A percentile compares a stretch with the other conserved stretches of the same genome.
Conservation (phyloP, 2,797 vertebrate species). For the Scolopax rusticola region DNA sequence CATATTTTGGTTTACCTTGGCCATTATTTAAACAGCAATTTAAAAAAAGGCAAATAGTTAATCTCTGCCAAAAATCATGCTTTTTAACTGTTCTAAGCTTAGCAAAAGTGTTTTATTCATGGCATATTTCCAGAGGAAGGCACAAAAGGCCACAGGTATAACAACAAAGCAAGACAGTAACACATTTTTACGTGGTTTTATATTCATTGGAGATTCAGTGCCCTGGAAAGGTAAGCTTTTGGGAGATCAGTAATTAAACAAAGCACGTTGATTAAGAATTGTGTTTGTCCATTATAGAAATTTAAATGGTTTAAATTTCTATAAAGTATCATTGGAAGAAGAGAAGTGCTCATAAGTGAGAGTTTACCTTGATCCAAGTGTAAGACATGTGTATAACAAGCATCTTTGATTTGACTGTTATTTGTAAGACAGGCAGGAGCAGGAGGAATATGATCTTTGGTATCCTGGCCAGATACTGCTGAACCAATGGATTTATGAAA, state of each 20-base stretch:
- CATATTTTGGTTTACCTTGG: not conserved
- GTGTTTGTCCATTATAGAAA: not conserved
- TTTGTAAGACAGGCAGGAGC: not conserved
- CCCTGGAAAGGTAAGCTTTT: not conserved
- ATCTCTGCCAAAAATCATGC: not conserved
- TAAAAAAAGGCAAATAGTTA: fast-evolving
- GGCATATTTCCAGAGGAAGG: not conserved
- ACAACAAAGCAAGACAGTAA: not conserved
- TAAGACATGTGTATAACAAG: not conserved
- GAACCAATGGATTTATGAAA: not conserved
- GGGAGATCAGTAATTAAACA: not conserved
- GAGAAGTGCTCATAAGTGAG: not conserved
- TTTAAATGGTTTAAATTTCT: not conserved
- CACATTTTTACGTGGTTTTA: not conserved
- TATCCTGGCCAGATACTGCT: not conserved
- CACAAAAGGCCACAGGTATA: not conserved
- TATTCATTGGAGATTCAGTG: not conserved
- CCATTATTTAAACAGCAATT: not conserved
- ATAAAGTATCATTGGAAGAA: not conserved
- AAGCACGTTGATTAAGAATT: not conserved
- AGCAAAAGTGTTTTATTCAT: not conserved
- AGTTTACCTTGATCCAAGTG: not conserved
- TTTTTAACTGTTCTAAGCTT: not conserved
- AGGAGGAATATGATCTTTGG: not conserved
- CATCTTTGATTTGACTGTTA: not conserved